Conservation (phyloP, 2,888 invertebrate genomes). For the Lymantria dispar region DNA sequence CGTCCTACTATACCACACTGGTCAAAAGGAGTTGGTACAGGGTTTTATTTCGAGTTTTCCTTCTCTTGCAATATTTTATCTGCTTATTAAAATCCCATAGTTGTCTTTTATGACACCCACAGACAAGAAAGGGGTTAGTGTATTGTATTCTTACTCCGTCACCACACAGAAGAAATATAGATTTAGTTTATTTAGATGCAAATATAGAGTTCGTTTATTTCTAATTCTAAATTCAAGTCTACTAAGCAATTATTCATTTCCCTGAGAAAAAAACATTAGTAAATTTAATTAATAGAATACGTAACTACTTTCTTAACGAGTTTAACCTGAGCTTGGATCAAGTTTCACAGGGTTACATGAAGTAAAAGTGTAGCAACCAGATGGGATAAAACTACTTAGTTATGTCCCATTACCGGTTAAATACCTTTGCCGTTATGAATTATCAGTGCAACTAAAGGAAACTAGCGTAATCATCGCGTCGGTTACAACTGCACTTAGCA, state of each 20-base stretch:
- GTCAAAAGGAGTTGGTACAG: too few species aligned
- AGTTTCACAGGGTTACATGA: constrained; percentile 23
- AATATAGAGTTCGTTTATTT: not conserved
- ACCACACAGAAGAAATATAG: too few species aligned
- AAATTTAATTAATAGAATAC: constrained; percentile 10
- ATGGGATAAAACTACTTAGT: constrained; percentile 10
- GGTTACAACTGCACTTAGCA: constrained; percentile 10
- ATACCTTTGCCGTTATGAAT: constrained; percentile 21
- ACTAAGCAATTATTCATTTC: constrained; percentile 8
- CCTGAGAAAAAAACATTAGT: constrained; percentile 2
- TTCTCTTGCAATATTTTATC: too few species aligned
- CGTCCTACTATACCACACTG: too few species aligned
- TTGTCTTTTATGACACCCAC: too few species aligned
- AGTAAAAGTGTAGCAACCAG: constrained; percentile 33
- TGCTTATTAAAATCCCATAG: too few species aligned
- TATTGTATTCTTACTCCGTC: too few species aligned
- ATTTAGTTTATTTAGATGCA: too few species aligned
- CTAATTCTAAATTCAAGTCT: not conserved
- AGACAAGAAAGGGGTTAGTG: too few species aligned
- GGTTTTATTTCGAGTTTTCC: too few species aligned
- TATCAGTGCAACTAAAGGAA: constrained; percentile 25
- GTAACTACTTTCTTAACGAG: constrained; percentile 22
- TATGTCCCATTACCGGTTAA: constrained; percentile 30
- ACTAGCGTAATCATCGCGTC: constrained; percentile 19
- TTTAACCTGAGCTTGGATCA: constrained; percentile 18